Evolutionary conservation across 2,113 vertebrate species (phyloP).

Genomic region (Podarcis raffonei): DNA sequence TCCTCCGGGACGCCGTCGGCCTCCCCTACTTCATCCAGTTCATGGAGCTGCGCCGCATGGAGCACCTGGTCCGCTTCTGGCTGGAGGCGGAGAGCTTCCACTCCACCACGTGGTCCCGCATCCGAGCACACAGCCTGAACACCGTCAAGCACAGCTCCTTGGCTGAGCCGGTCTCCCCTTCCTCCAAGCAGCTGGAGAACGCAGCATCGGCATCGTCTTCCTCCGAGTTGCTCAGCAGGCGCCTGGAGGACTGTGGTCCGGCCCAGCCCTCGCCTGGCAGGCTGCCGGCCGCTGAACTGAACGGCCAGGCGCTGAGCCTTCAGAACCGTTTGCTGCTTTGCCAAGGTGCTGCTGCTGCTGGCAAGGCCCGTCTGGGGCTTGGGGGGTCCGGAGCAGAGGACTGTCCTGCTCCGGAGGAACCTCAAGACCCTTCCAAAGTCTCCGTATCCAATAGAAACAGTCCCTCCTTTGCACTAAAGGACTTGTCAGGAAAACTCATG

Average conservation of each 20-base stretch:
- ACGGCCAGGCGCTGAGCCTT: conserved; percentile 52
- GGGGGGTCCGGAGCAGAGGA: conserved; percentile 63
- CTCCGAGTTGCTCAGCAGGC: conserved; percentile 61
- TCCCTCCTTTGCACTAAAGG: conserved; percentile 80
- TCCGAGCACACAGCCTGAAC: conserved; percentile 94
- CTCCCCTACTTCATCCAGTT: conserved; percentile 94
- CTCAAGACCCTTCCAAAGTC: conserved; percentile 80
- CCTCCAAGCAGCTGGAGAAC: conserved; percentile 65
- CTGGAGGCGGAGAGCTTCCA: conserved; percentile 95
- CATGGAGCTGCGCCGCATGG: conserved; percentile 88
- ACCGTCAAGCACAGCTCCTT: conserved; percentile 95
- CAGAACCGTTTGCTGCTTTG: conserved; percentile 67
- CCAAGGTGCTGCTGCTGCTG: conserved; percentile 50
- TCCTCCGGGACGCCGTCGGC: conserved; percentile 87
- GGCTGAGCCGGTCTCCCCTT: conserved; percentile 87
- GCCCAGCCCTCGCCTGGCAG: conserved; percentile 37
- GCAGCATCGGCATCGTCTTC: conserved; percentile 36
- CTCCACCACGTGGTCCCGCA: conserved; percentile 91
- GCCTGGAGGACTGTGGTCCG: conserved; percentile 65
- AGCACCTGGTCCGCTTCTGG: conserved; percentile 95
- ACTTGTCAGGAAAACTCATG: conserved; percentile 93
- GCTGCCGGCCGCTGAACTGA: conserved; percentile 44
- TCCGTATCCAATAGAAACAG: conserved; percentile 81
- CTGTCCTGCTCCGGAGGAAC: conserved; percentile 56
- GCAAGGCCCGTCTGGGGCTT: conserved; percentile 43